Base-by-base conservation (phyloP, 1,140 invertebrate genomes). In the Ridgeia piscesae region DNA sequence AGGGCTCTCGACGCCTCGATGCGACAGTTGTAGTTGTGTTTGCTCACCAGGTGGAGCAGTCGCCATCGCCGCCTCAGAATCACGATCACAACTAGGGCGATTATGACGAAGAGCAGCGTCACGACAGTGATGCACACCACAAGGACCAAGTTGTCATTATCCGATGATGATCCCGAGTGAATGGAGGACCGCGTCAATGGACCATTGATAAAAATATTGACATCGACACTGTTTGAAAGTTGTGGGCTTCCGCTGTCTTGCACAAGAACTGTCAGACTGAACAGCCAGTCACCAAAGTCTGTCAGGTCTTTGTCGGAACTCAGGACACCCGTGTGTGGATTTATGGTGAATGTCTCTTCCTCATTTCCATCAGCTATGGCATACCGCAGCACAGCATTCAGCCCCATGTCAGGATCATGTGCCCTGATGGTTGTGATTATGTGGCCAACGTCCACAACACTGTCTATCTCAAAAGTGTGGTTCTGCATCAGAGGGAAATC, bases 381-480 rank as follows among this genome's bases (percentile, higher is more conserved):
- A 42, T 92, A 92, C 50, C 2, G 33, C 27, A 93, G 42, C 14
- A 8, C 33, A 0, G 89, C 91, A 77, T 93, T 93, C 31, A 92
- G 34, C 31, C 92, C 92, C 21, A 42, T 21, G 88, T 93, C 93
- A 17, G 42, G 89, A 91, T 93, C 93, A 17, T 58, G 35, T 31
- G 93, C 93, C n/a, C 91, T 48, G 35, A 93, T 88, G 27, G 48
- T 50, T 21, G 93, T 92, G 77, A 93, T 89, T 34, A 42, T 21
- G 58, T 91, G 89, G n/a, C 89, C 89, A n/a, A 91, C 58, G 17
- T n/a, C 35, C 6, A 42, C 50, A 4, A 58, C 27, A n/a, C 88
- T 92, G 11, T 89, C 34, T 8, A 93, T 50, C 50, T 92, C 50
- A 48, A 93, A 90, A n/a, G 89, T 93, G 90, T 93, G 89, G 42